These are phyloP conservation scores for Phrynocephalus versicolor DNA, from an alignment of 2,113 vertebrate genomes.

Conservation along the genomic window DNA sequence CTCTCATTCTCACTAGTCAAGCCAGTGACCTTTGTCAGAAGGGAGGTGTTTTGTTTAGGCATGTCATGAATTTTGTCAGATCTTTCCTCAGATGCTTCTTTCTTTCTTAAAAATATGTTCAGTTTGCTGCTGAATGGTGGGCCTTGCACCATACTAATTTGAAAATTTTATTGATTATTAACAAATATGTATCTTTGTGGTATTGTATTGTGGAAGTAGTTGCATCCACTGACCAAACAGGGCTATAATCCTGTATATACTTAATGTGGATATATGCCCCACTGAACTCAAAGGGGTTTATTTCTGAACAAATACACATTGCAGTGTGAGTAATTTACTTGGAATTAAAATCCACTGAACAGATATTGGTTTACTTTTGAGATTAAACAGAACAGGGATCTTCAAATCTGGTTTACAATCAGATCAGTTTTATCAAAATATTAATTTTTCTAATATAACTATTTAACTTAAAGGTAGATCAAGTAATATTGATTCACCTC, in stretches of 20 bases:
- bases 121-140: neutral
- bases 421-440: neutral
- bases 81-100: neutral
- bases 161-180: neutral
- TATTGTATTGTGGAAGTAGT: neutral
- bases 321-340: neutral
- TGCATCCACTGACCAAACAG: neutral
- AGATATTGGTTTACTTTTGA: neutral
- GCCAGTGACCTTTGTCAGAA: no score
- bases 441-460: neutral
- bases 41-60: no score
- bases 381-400: neutral
- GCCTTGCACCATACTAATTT: neutral
- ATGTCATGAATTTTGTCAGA: neutral
- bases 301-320: neutral
- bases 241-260: neutral
- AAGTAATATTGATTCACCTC: neutral
- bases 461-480: neutral
- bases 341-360: neutral
- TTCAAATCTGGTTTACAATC: neutral
- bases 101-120: neutral
- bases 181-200: neutral
- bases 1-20: no score
- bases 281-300: neutral
- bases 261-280: no score